Base-by-base conservation (phyloP, 2,113 vertebrate genomes). In the Nycticorax nycticorax region DNA sequence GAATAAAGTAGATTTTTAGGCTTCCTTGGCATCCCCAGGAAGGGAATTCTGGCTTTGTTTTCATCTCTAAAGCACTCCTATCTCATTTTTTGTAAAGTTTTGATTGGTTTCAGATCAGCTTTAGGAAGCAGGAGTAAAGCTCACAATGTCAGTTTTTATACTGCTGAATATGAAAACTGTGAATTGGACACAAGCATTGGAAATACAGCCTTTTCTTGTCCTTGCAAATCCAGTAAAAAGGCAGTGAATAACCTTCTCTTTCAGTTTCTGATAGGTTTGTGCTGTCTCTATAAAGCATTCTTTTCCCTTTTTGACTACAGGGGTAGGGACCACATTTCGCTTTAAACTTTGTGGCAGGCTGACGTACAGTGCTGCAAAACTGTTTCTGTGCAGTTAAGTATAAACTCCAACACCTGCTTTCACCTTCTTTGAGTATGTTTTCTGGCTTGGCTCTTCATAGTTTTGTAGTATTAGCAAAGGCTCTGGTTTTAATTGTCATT, bases 161-260 rank as follows among this genome's bases (percentile, higher is more conserved):
- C 14, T 91, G 77, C 77, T 89, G 93, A 74, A 55, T 77, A 35
- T 62, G 45, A 69, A 83, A 88, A 39, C 30, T 47, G 32, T 63
- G 63, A 57, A 19, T 57, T 71, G 76, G 56, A 81, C 47, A 17
- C 24, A 55, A 30, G 67, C 39, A 7, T 63, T 86, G 47, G 60
- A 91, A 92, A 67, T 32, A 47, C 4, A 18, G 28, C 20, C 5
- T 89, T 89, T 66, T 59, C 14, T 74, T 50, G 35, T 62, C 67
- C 57, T 83, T 88, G 82, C 63, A 80, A 45, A 77, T 56, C 43
- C 75, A 86, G 59, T 63, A 96, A 79, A 88, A 95, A 50, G 23
- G 37, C 12, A 27, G 28, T 28, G 56, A 28, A 55, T 91, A 76
- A 95, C 68, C 64, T 52, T 91, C 92, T 88, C 32, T 74, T 93